Conservation (phyloP, 2,888 invertebrate genomes). For the Crocallis elinguaria region DNA sequence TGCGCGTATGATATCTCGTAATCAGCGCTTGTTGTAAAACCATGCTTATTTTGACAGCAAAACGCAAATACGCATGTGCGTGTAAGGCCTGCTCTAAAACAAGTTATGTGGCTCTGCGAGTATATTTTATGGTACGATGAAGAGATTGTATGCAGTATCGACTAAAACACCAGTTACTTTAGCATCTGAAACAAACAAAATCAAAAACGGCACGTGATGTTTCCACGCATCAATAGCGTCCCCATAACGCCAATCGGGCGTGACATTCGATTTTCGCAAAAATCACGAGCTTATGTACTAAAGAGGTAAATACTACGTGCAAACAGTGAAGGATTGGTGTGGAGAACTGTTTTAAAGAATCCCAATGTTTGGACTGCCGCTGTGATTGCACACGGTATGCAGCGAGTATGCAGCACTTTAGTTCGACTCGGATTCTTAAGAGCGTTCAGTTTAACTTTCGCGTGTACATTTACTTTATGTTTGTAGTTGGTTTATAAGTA, state of each 20-base stretch:
- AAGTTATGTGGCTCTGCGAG: no score
- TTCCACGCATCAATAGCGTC: constrained; percentile 1
- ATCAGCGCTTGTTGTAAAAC: no score
- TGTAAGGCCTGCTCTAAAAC: no score
- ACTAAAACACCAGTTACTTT: no score
- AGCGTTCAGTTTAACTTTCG: constrained; percentile 23
- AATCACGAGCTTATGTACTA: constrained; percentile 17
- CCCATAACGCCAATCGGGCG: constrained; percentile 4
- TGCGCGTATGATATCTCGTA: no score
- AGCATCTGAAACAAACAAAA: not conserved
- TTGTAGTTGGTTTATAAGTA: not conserved
- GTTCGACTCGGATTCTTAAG: constrained; percentile 37
- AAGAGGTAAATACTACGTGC: constrained; percentile 5
- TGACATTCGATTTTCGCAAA: constrained; percentile 3
- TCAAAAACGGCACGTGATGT: not conserved
- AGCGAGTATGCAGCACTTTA: constrained; percentile 46
- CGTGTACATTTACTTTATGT: constrained; percentile 33
- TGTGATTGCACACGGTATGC: constrained; percentile 49
- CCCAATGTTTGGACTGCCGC: constrained; percentile 48
- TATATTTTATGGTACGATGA: no score
- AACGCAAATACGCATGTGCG: no score
- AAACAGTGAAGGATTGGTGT: constrained; percentile 37
- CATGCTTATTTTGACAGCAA: no score
- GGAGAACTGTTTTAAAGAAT: constrained; percentile 50
- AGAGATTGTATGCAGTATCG: no score